Evolutionary conservation across 1,140 invertebrate species (phyloP), one percentile per base, ranked within the genome.

Genomic region (Sycophila sp.): DNA sequence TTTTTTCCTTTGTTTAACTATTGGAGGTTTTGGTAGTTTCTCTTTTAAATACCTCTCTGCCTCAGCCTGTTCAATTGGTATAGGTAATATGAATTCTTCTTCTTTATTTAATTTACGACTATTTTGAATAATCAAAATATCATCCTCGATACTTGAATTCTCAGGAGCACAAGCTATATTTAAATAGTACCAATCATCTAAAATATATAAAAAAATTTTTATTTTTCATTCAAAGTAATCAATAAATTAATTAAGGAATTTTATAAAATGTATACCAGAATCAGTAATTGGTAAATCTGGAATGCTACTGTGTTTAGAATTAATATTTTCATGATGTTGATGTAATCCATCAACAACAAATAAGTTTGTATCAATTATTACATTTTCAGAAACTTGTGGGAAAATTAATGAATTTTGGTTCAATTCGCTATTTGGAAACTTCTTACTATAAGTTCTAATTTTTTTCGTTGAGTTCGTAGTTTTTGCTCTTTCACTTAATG

Each of bases 181-280:
- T 19, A 56, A 56, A 56, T 34, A 56, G 34, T 56, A 56, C 32
- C 53, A 56, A 36, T 56, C 53, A 56, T 36, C 32, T 56, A 22
- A 34, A 56, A 56, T 17, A 56, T 34, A n/a, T 17, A 55, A 34
- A 17, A 32, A 42, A 3, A 42, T 42, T 19, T 19, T 17, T 42
- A 5, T 6, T 17, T 42, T 42, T 1, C 19, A 17, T 42, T 11
- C 38, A 42, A 15, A 42, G 3, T n/a, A 42, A 42, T 17, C 13
- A 42, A 1, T 4, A 42, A 42, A 17, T 40, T 40, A 3, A 40
- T 1, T 15, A 4, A n/a, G n/a, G n/a, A 1, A 7, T 34, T 53
- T 53, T 32, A 30, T 34, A 56, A 36, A n/a, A n/a, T n/a, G n/a
- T n/a, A 36, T 56, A 56, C 32, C 53, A 13, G 53, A 56, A 17